These are phyloP conservation scores for Stichodactyla mertensii DNA, from an alignment of 64 coral and sea anemone species.

Conservation along the genomic window DNA sequence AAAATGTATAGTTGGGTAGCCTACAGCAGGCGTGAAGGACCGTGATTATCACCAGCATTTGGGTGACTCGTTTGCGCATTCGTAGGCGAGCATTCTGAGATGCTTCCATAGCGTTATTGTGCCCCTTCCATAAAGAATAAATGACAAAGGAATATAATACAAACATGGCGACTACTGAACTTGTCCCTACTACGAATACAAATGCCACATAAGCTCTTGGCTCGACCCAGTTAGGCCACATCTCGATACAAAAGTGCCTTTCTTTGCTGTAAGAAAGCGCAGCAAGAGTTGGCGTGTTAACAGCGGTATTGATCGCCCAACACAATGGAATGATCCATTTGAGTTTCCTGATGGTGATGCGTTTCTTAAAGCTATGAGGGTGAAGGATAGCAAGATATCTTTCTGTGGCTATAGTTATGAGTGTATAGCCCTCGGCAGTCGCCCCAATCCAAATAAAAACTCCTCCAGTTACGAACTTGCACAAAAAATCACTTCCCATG, in stretches of 20 bases:
- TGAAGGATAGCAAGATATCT: slow-evolving; percentile 26
- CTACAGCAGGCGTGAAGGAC: slow-evolving; percentile 39
- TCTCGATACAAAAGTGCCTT: slow-evolving; percentile 34
- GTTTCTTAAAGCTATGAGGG: neutral
- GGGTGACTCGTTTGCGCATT: slow-evolving; percentile 35
- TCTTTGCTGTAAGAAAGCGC: slow-evolving; percentile 39
- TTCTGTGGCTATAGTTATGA: slow-evolving; percentile 55
- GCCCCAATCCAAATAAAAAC: slow-evolving; percentile 46
- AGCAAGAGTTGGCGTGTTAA: slow-evolving; percentile 30
- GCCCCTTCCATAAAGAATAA: slow-evolving; percentile 38
- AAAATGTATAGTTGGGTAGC: slow-evolving; percentile 50
- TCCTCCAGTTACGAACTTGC: slow-evolving; percentile 53
- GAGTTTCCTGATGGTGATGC: slow-evolving; percentile 2
- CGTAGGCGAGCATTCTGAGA: slow-evolving; percentile 41
- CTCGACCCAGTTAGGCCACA: slow-evolving; percentile 40
- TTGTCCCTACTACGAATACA: slow-evolving; percentile 35
- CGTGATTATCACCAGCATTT: slow-evolving; percentile 36
- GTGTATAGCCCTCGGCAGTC: slow-evolving; percentile 34
- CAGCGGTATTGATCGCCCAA: slow-evolving; percentile 25
- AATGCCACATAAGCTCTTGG: slow-evolving; percentile 39
- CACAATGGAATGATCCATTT: slow-evolving; percentile 34
- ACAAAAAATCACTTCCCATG: slow-evolving; percentile 20
- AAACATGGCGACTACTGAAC: slow-evolving; percentile 47
- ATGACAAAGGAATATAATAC: slow-evolving; percentile 45
- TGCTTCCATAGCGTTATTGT: slow-evolving; percentile 20